A percentile compares a stretch with the other conserved stretches of the same genome.
Evolutionary conservation across 2,113 vertebrate genomes (phyloP).

Genomic region (Edolisoma coerulescens): DNA sequence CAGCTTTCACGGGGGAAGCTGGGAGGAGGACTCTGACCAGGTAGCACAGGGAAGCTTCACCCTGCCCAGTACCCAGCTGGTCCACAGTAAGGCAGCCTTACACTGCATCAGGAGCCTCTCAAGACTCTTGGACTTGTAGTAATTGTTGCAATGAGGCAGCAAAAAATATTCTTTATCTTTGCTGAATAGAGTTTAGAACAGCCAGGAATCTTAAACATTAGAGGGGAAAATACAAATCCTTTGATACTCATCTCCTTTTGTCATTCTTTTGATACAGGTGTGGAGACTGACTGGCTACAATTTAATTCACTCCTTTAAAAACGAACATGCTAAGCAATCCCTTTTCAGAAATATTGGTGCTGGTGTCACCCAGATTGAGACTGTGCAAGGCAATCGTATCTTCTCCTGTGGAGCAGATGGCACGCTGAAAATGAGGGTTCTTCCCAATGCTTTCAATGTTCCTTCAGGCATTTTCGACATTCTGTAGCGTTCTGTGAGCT

Average conservation of each 20-base stretch:
- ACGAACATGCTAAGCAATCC: constrained; percentile 94
- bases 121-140: neutral
- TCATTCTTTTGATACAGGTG: constrained; percentile 74
- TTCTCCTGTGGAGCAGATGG: constrained; percentile 98
- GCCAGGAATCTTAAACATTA: neutral
- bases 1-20: neutral
- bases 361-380: constrained; percentile 94
- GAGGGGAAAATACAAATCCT: neutral
- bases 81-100: neutral
- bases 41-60: neutral
- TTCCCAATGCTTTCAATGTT: constrained; percentile 90
- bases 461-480: constrained; percentile 86
- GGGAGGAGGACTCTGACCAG: neutral
- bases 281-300: constrained; percentile 91
- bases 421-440: constrained; percentile 93
- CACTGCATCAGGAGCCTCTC: neutral
- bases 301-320: constrained; percentile 94
- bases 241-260: neutral
- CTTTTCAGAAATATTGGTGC: constrained; percentile 97
- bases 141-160: neutral
- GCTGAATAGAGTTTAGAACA: neutral
- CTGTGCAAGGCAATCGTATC: constrained; percentile 84
- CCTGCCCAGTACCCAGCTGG: neutral
- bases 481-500: constrained; percentile 71
- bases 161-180: neutral